phyloP scores from a whole-genome alignment of 1,140 invertebrate species.

The Bactericera cockerelli region DNA sequence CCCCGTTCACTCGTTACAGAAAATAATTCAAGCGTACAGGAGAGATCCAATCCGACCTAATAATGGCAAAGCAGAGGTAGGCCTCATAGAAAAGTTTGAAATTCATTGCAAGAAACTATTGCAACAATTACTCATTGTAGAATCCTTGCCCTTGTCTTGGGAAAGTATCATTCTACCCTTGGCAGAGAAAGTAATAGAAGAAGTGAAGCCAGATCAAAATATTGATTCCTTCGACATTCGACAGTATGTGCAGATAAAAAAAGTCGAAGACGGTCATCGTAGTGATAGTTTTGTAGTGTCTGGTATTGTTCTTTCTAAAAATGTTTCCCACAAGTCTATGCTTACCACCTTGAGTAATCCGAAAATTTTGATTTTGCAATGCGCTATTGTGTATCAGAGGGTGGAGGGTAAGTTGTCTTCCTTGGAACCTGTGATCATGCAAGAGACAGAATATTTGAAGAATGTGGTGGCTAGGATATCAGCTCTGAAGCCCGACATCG shows the following conservation, averaged over 20 bases:
- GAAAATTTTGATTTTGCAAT: slow-evolving; percentile 67
- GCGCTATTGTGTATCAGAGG: slow-evolving; percentile 81
- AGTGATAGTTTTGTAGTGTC: slow-evolving; percentile 62
- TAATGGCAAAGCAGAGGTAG: neutral
- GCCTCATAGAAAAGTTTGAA: slow-evolving; percentile 41
- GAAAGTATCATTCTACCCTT: slow-evolving; percentile 55
- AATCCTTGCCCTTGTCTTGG: slow-evolving; percentile 62
- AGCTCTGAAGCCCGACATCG: slow-evolving; percentile 68
- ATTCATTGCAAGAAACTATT: slow-evolving; percentile 58
- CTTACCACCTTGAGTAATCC: slow-evolving; percentile 61
- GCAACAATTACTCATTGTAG: slow-evolving; percentile 48
- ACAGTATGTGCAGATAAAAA: slow-evolving; percentile 76
- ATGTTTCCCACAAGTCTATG: slow-evolving; percentile 84
- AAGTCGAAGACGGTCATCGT: slow-evolving; percentile 63
- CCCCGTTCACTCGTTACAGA: neutral
- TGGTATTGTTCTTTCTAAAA: slow-evolving; percentile 84
- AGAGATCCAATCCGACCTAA: slow-evolving; percentile 1
- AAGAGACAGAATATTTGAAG: slow-evolving; percentile 79
- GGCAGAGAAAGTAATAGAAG: slow-evolving; percentile 57
- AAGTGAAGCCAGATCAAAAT: slow-evolving; percentile 50
- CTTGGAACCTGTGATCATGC: slow-evolving; percentile 73
- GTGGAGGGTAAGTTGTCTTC: slow-evolving; percentile 81
- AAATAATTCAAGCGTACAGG: neutral
- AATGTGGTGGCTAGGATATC: slow-evolving; percentile 79
- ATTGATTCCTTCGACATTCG: slow-evolving; percentile 8